phyloP scores from a whole-genome alignment of 2,888 invertebrate genomes.

The Euzophera pinguis region DNA sequence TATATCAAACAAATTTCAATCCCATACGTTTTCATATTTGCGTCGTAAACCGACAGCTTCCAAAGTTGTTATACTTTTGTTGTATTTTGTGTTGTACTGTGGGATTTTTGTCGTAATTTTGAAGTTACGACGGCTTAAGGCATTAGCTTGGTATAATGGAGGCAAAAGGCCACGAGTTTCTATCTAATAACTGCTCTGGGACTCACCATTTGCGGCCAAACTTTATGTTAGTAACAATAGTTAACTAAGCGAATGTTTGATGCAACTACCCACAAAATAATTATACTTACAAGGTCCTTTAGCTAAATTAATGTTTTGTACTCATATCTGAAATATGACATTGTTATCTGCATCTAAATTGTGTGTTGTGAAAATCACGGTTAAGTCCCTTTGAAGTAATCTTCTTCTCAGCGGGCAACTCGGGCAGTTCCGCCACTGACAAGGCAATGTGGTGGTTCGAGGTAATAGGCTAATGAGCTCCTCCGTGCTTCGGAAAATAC shows the following conservation, averaged over 20 bases:
- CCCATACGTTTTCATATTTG: conserved; percentile 20
- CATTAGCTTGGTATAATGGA: conserved; percentile 28
- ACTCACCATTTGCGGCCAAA: neutral
- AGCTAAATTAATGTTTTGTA: too few relatives aligned
- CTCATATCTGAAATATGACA: too few relatives aligned
- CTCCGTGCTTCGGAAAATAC: too few relatives aligned
- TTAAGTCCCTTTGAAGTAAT: too few relatives aligned
- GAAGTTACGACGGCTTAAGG: conserved; percentile 34
- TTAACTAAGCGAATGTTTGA: neutral
- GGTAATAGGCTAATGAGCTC: too few relatives aligned
- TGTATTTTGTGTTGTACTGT: conserved; percentile 34
- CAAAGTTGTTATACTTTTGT: conserved; percentile 44
- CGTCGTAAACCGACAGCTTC: conserved; percentile 33
- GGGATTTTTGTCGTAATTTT: conserved; percentile 37
- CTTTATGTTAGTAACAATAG: neutral
- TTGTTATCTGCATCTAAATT: too few relatives aligned
- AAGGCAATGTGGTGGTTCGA: too few relatives aligned
- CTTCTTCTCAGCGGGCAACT: too few relatives aligned
- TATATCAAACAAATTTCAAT: neutral
- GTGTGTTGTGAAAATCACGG: too few relatives aligned
- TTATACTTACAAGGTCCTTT: too few relatives aligned
- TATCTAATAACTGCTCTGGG: neutral
- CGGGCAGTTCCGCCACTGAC: too few relatives aligned
- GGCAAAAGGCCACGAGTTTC: conserved; percentile 17
- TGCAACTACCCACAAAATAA: too few relatives aligned